Percentiles rank a stretch among this genome's conserved stretches.
Evolutionary conservation across 2,888 invertebrate genomes (phyloP).

Genomic region (Eupithecia exiguata): DNA sequence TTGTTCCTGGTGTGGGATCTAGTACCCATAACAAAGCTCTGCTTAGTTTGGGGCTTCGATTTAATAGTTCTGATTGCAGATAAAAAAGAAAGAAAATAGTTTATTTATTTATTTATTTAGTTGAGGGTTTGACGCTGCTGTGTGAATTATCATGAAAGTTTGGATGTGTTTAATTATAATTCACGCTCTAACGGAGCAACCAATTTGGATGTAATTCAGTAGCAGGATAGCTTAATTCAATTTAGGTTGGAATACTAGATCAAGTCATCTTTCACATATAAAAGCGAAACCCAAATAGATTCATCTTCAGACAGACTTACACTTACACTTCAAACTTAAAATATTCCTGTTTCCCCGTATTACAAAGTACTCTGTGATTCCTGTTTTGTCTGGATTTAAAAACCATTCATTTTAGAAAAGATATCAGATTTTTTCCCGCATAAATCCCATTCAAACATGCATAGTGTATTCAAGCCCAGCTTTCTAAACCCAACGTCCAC

Average conservation of each 20-base stretch:
- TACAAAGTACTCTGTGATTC: too few species aligned
- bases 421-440: neutral
- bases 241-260: too few species aligned
- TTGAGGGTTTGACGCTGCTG: neutral
- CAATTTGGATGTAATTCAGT: too few species aligned
- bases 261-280: too few species aligned
- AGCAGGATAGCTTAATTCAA: too few species aligned
- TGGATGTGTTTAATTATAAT: neutral
- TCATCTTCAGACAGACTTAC: too few species aligned
- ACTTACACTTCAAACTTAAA: too few species aligned
- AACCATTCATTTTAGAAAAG: neutral
- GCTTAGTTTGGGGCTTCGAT: neutral
- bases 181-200: too few species aligned
- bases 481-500: neutral
- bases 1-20: neutral
- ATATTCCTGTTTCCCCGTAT: too few species aligned
- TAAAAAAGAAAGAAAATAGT: too few species aligned
- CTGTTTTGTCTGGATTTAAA: neutral
- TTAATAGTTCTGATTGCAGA: too few species aligned
- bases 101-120: too few species aligned
- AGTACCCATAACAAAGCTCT: neutral
- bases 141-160: neutral
- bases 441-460: neutral
- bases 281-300: neutral
- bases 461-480: neutral